Conservation (phyloP, 2,888 invertebrate genomes). For the Andrena trimmerana region DNA sequence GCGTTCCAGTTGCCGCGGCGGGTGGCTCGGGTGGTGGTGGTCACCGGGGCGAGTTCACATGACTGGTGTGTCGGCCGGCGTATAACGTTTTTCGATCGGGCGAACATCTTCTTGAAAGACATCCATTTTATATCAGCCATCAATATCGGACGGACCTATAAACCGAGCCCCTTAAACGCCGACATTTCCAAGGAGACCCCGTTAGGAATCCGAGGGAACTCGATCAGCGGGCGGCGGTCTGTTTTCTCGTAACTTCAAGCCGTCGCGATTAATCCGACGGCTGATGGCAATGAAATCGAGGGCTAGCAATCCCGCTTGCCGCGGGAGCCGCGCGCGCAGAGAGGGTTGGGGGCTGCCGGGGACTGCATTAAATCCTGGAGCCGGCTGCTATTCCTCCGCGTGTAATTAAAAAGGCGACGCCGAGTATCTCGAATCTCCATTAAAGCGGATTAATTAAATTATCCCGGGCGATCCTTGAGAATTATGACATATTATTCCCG, state of each 20-base stretch:
- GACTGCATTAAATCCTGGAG: slow-evolving; percentile 31
- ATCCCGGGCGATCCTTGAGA: slow-evolving; percentile 22
- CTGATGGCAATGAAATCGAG: slow-evolving; percentile 6
- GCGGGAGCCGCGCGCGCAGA: slow-evolving; percentile 1
- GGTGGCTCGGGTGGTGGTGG: slow-evolving; percentile 46
- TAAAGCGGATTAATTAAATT: slow-evolving; percentile 57
- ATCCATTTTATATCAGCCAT: slow-evolving; percentile 33
- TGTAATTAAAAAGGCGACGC: slow-evolving; percentile 37
- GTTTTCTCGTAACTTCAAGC: not conserved
- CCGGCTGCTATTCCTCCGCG: slow-evolving; percentile 1
- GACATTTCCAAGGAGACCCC: not conserved
- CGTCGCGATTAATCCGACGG: slow-evolving; percentile 14
- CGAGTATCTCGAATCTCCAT: slow-evolving; percentile 38
- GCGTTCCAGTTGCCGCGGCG: slow-evolving; percentile 74
- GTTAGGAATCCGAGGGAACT: not conserved
- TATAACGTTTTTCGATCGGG: slow-evolving; percentile 61
- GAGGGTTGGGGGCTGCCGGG: not conserved
- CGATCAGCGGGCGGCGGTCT: not conserved
- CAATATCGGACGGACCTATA: slow-evolving; percentile 20
- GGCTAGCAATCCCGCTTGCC: too few relatives aligned
- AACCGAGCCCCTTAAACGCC: not conserved
- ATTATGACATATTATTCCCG: slow-evolving; percentile 45
- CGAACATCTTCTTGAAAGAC: slow-evolving; percentile 49
- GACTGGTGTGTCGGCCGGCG: slow-evolving; percentile 53
- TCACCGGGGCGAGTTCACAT: slow-evolving; percentile 71